Evolutionary conservation across 2,888 invertebrate genomes (phyloP).

Genomic region (Idaea dimidiata): DNA sequence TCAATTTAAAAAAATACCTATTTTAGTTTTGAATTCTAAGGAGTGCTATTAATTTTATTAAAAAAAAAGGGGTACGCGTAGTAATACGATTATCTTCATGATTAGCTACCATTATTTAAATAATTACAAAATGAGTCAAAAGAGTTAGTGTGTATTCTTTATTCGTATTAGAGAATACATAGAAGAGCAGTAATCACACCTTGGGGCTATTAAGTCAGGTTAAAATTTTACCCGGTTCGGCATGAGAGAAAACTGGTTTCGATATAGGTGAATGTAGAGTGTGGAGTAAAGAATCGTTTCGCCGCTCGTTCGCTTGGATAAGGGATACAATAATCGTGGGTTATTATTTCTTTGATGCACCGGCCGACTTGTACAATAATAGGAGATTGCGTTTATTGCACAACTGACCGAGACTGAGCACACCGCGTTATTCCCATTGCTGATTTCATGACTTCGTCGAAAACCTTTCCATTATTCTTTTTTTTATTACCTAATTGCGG

Average conservation of each 20-base stretch:
- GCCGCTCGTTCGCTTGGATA: conserved; percentile 59
- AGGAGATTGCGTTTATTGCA: conserved; percentile 14
- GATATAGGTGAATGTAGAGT: conserved; percentile 48
- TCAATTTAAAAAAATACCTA: background rate
- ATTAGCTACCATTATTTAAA: conserved; percentile 29
- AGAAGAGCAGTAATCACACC: conserved; percentile 65
- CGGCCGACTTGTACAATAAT: conserved; percentile 38
- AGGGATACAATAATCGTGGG: conserved; percentile 68
- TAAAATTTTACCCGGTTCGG: conserved; percentile 63
- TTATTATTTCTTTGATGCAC: conserved; percentile 73
- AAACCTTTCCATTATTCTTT: background rate
- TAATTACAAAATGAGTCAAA: conserved; percentile 18
- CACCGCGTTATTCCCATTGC: conserved; percentile 5
- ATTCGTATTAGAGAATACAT: conserved; percentile 28
- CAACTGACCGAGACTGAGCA: conserved; percentile 9
- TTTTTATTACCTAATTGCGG: background rate
- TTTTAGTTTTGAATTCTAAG: conserved; percentile 11
- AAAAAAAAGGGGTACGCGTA: conserved; percentile 16
- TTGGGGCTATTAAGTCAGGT: conserved; percentile 67
- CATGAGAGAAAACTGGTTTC: conserved; percentile 68
- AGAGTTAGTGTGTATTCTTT: conserved; percentile 13
- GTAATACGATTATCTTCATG: conserved; percentile 17
- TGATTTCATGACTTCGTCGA: background rate
- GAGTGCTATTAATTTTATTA: background rate
- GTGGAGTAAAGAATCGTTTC: conserved; percentile 59